Conservation (phyloP, 2,888 invertebrate genomes). For the Oligia strigilis region DNA sequence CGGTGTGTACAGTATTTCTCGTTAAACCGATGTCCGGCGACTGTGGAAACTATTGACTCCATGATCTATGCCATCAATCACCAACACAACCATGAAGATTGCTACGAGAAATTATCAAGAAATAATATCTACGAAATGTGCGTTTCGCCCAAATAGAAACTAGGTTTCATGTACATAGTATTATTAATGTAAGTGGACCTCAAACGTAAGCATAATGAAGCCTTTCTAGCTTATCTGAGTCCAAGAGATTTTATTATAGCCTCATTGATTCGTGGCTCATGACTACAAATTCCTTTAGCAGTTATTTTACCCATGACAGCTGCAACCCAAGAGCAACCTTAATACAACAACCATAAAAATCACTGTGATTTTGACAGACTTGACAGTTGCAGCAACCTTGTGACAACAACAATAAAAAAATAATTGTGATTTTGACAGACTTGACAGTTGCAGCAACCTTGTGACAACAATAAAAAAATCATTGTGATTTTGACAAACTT, state of each 20-base stretch:
- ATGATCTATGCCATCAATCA: constrained; percentile 89
- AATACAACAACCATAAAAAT: not conserved
- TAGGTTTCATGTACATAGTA: constrained; percentile 68
- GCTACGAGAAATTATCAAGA: constrained; percentile 85
- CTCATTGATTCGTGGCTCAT: not conserved
- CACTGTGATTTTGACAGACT: not conserved
- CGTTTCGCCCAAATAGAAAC: constrained; percentile 79
- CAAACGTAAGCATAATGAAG: constrained; percentile 61
- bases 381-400: no score
- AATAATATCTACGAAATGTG: constrained; percentile 89
- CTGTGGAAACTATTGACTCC: constrained; percentile 87
- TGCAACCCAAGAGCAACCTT: not conserved
- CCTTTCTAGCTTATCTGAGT: constrained; percentile 52
- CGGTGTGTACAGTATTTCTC: constrained; percentile 89
- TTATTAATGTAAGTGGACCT: constrained; percentile 61
- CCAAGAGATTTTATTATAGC: not conserved
- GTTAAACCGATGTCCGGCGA: constrained; percentile 88
- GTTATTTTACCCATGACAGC: not conserved
- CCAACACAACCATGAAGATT: constrained; percentile 88
- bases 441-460: no score
- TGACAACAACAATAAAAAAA: no score
- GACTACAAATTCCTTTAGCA: not conserved
- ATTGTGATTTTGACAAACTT: no score
- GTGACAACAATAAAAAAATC: no score
- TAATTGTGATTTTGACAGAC: no score